phyloP scores from a whole-genome alignment of 1,140 invertebrate species.

The Anadara kagoshimensis region DNA sequence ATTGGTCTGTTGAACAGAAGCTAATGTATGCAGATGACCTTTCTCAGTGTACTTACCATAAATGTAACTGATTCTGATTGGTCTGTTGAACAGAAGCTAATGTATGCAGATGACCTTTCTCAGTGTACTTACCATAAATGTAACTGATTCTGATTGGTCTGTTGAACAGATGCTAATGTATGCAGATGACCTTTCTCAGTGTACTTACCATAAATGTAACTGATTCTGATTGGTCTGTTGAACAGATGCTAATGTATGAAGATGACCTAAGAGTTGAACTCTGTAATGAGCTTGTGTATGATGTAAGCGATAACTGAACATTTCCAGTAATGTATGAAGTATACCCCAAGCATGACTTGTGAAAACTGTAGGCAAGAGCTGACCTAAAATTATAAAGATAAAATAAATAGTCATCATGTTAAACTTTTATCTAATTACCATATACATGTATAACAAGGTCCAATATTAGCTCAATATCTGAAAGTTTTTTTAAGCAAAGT shows the following conservation, averaged over 20 bases:
- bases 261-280: constrained; percentile 90
- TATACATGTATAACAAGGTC: too few species aligned
- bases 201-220: constrained; percentile 87
- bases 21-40: constrained; percentile 90
- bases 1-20: constrained; percentile 92
- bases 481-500: too few species aligned
- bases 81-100: constrained; percentile 90
- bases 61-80: too few species aligned
- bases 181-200: constrained; percentile 83
- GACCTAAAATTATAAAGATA: constrained; percentile 77
- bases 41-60: too few species aligned
- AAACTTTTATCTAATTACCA: too few species aligned
- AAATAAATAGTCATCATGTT: too few species aligned
- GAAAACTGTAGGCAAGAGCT: constrained; percentile 91
- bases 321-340: constrained; percentile 93
- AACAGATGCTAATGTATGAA: constrained; percentile 89
- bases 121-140: too few species aligned
- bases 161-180: constrained; percentile 89
- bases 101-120: constrained; percentile 90
- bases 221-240: constrained; percentile 96
- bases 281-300: constrained; percentile 97
- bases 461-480: too few species aligned
- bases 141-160: too few species aligned
- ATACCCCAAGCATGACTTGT: constrained; percentile 96
- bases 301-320: constrained; percentile 97